Evolutionary conservation across 2,888 invertebrate species (phyloP).

Genomic region (Helobdella robusta): DNA sequence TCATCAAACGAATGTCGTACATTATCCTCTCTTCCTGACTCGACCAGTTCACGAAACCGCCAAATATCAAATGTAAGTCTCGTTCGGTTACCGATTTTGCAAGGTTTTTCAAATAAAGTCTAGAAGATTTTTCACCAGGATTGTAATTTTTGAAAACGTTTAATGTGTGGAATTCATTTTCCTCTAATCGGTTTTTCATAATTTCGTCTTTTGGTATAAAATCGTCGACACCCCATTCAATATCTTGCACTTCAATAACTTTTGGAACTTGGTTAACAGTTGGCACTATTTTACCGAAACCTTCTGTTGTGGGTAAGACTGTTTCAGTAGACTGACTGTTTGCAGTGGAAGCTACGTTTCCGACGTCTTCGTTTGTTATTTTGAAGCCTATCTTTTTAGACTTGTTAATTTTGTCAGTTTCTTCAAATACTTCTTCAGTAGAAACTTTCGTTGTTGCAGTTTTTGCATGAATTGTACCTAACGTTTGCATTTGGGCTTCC

Average conservation of each 20-base stretch:
- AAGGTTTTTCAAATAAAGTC: slow-evolving; percentile 85
- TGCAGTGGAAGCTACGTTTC: background rate
- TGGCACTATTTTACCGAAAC: slow-evolving; percentile 45
- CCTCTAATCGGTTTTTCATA: slow-evolving; percentile 62
- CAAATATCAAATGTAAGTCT: slow-evolving; percentile 63
- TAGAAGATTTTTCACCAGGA: slow-evolving; percentile 67
- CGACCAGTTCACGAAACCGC: slow-evolving; percentile 56
- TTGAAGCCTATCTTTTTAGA: slow-evolving; percentile 47
- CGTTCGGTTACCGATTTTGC: slow-evolving; percentile 66
- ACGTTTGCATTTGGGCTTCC: slow-evolving; percentile 26
- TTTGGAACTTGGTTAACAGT: background rate
- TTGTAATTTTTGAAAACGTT: slow-evolving; percentile 78
- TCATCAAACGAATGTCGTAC: slow-evolving; percentile 71
- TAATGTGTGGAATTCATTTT: slow-evolving; percentile 55
- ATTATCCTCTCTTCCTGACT: slow-evolving; percentile 50
- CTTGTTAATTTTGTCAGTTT: slow-evolving; percentile 51
- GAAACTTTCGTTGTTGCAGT: slow-evolving; percentile 27
- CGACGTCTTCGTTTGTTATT: slow-evolving; percentile 30
- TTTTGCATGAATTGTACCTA: background rate
- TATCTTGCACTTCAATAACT: slow-evolving; percentile 37
- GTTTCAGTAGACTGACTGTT: background rate
- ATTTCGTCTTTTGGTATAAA: slow-evolving; percentile 60
- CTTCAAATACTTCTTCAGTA: slow-evolving; percentile 40
- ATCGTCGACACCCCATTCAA: slow-evolving; percentile 39
- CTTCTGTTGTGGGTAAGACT: slow-evolving; percentile 31